phyloP scores from a whole-genome alignment of 2,113 vertebrate species.

The Sander lucioperca region DNA sequence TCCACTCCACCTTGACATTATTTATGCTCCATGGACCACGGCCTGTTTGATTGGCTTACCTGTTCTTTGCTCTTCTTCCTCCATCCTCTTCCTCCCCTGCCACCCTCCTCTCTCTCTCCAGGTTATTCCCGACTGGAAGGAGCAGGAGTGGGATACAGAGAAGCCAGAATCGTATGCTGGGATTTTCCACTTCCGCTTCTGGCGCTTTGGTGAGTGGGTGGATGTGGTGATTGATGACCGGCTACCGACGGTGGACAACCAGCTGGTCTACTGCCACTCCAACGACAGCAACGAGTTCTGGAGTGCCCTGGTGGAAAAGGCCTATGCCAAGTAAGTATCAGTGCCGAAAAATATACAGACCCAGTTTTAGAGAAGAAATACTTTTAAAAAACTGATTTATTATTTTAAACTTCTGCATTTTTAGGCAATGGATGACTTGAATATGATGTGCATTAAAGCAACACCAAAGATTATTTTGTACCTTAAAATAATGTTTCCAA shows the following conservation, averaged over 20 bases:
- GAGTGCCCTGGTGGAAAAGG: slow-evolving; percentile 98
- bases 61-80: neutral
- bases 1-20: slow-evolving; percentile 31
- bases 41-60: slow-evolving; percentile 41
- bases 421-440: too few species aligned
- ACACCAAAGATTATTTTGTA: too few species aligned
- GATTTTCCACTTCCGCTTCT: slow-evolving; percentile 99
- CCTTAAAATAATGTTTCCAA: too few species aligned
- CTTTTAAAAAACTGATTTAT: neutral
- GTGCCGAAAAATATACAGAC: neutral
- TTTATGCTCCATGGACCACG: slow-evolving; percentile 22
- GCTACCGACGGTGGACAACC: slow-evolving; percentile 92
- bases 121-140: slow-evolving; percentile 98
- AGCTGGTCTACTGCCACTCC: slow-evolving; percentile 98
- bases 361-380: neutral
- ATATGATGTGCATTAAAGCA: too few species aligned
- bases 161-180: slow-evolving; percentile 89
- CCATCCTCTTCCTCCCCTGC: neutral
- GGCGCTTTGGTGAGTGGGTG: slow-evolving; percentile 96
- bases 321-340: slow-evolving; percentile 94
- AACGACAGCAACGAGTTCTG: slow-evolving; percentile 96
- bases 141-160: slow-evolving; percentile 95
- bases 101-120: slow-evolving; percentile 56
- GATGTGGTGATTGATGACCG: slow-evolving; percentile 97
- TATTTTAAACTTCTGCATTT: neutral